Conservation (phyloP, 2,113 vertebrate species). For the Synchiropus splendidus region DNA sequence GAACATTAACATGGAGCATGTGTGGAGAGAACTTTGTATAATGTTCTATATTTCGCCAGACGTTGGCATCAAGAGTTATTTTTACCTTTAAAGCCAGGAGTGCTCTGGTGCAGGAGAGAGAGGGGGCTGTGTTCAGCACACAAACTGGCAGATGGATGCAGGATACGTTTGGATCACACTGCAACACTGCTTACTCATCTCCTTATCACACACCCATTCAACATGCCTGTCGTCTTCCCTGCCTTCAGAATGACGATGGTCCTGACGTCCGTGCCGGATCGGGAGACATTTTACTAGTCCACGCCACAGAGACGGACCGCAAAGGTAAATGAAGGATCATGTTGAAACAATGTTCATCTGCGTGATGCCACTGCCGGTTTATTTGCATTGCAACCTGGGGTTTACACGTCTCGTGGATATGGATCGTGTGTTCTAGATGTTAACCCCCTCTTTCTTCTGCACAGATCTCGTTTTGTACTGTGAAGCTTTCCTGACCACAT, state of each 20-base stretch:
- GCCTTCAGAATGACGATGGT: conserved; percentile 83
- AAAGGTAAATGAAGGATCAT: conserved; percentile 72
- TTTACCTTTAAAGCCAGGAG: too few species aligned
- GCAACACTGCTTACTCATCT: not conserved
- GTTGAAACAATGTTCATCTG: too few species aligned
- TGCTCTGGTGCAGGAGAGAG: too few species aligned
- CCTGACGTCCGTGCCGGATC: conserved; percentile 95
- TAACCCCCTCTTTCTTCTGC: conserved; percentile 9
- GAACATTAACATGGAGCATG: too few species aligned
- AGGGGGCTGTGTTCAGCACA: too few species aligned
- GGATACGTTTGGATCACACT: not conserved
- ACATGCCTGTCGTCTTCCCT: not conserved
- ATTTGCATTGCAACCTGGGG: too few species aligned
- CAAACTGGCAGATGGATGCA: too few species aligned
- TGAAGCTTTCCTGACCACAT: conserved; percentile 96
- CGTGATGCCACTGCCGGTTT: too few species aligned
- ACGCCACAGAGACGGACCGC: conserved; percentile 93
- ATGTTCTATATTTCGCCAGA: too few species aligned
- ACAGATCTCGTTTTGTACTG: conserved; percentile 95
- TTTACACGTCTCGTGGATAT: too few species aligned
- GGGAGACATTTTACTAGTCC: conserved; percentile 89
- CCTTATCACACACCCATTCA: not conserved
- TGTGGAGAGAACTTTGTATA: too few species aligned
- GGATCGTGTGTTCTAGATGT: conserved; percentile 7
- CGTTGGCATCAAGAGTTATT: too few species aligned